phyloP scores from a whole-genome alignment of 2,888 invertebrate species.

The Athrips mouffetella region DNA sequence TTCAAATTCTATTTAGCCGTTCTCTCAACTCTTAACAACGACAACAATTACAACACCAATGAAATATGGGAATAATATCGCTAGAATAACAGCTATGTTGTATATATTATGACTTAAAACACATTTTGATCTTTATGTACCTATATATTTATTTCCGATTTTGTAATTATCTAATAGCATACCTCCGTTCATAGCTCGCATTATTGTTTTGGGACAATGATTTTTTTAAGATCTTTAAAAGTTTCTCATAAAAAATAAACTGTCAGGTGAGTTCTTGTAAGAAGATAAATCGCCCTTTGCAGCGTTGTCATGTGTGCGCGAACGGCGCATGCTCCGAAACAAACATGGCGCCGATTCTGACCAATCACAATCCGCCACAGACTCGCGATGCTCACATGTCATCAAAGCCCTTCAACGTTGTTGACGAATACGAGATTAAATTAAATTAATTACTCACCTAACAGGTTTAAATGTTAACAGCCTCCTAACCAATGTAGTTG shows the following conservation, averaged over 20 bases:
- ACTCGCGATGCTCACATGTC: conserved; percentile 49
- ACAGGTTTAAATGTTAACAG: conserved; percentile 3
- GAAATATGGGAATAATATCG: too few species aligned
- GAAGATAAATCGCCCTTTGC: conserved; percentile 32
- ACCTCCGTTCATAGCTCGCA: too few species aligned
- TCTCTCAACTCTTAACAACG: too few species aligned
- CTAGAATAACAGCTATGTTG: too few species aligned
- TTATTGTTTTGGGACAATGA: neutral
- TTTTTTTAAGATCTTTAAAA: too few species aligned
- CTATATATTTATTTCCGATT: too few species aligned
- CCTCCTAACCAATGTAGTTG: neutral
- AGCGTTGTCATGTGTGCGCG: conserved; percentile 43
- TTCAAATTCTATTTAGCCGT: too few species aligned
- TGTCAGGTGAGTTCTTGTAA: conserved; percentile 22
- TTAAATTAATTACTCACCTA: conserved; percentile 15
- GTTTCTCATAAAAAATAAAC: conserved; percentile 28
- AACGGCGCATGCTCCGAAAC: conserved; percentile 64
- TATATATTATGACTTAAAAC: too few species aligned
- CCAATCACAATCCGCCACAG: conserved; percentile 54
- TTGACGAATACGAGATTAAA: conserved; percentile 58
- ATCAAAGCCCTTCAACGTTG: conserved; percentile 55
- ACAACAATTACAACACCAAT: too few species aligned
- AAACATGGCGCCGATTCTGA: conserved; percentile 64
- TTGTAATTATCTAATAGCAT: too few species aligned
- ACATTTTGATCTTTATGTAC: too few species aligned